Percentiles rank a stretch among this genome's conserved stretches.
Evolutionary conservation across 64 coral and sea anemone genomes (phyloP).

Genomic region (Pocillopora damicornis): DNA sequence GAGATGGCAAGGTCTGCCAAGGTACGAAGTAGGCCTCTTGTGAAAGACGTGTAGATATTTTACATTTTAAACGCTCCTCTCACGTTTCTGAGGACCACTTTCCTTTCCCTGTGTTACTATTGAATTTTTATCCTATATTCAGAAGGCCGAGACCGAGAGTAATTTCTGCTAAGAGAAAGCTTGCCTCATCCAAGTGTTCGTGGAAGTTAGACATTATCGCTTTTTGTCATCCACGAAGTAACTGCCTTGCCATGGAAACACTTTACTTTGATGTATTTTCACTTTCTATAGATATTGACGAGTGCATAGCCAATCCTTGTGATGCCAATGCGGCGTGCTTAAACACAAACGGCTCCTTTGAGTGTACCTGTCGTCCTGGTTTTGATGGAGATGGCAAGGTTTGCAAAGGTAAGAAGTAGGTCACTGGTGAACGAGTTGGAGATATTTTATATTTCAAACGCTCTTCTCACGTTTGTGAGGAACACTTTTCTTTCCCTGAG

Average conservation of each 20-base stretch:
- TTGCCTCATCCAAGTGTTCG: not conserved
- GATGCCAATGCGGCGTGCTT: conserved; percentile 43
- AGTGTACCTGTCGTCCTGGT: conserved; percentile 49
- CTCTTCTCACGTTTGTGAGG: not conserved
- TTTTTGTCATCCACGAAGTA: no score
- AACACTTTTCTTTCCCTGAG: no score
- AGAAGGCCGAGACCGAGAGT: conserved; percentile 14
- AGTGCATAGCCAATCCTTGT: conserved; percentile 26
- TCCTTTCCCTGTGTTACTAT: no score
- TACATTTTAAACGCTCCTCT: no score
- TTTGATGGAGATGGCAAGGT: conserved; percentile 49
- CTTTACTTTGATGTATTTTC: no score
- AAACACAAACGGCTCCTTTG: conserved; percentile 37
- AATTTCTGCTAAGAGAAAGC: no score
- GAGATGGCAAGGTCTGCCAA: conserved; percentile 38
- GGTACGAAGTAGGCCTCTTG: not conserved
- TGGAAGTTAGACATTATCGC: not conserved
- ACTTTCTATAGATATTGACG: conserved; percentile 31
- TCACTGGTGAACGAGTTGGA: no score
- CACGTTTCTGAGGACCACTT: no score
- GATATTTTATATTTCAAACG: no score
- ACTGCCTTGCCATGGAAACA: no score
- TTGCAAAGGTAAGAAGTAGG: conserved; percentile 41
- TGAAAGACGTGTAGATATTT: no score
- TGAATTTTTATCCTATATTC: not conserved